Conservation (phyloP, 2,888 invertebrate species). For the Catocala fraxini region DNA sequence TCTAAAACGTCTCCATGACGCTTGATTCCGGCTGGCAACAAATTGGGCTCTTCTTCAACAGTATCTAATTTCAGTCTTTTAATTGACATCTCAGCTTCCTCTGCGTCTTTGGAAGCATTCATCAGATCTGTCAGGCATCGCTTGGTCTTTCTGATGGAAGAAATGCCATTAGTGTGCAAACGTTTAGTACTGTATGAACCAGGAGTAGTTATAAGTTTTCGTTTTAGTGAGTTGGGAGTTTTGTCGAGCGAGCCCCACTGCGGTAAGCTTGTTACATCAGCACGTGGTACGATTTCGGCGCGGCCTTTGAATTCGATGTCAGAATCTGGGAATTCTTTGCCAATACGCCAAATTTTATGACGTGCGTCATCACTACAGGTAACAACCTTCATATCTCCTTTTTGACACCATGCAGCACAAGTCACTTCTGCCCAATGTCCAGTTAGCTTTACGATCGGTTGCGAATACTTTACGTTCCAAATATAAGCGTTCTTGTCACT, state of each 20-base stretch:
- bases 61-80: conserved; percentile 64
- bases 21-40: conserved; percentile 64
- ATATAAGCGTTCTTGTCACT: conserved; percentile 95
- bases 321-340: conserved; percentile 77
- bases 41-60: conserved; percentile 45
- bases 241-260: conserved; percentile 73
- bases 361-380: conserved; percentile 95
- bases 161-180: conserved; percentile 32
- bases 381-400: conserved; percentile 89
- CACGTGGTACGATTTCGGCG: conserved; percentile 58
- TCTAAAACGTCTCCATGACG: conserved; percentile 65
- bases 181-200: conserved; percentile 56
- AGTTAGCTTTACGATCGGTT: conserved; percentile 90
- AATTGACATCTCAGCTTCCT: conserved; percentile 54
- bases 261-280: conserved; percentile 54
- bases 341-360: conserved; percentile 92
- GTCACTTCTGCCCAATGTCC: conserved; percentile 96
- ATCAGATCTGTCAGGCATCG: conserved; percentile 77
- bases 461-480: conserved; percentile 91
- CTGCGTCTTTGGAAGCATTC: conserved; percentile 64
- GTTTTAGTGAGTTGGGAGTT: conserved; percentile 84
- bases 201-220: conserved; percentile 59
- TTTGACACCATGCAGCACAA: conserved; percentile 93
- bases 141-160: conserved; percentile 64
- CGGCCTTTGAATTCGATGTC: conserved; percentile 73